phyloP scores from a whole-genome alignment of 1,140 invertebrate genomes.

The Scaptomyza graminum region DNA sequence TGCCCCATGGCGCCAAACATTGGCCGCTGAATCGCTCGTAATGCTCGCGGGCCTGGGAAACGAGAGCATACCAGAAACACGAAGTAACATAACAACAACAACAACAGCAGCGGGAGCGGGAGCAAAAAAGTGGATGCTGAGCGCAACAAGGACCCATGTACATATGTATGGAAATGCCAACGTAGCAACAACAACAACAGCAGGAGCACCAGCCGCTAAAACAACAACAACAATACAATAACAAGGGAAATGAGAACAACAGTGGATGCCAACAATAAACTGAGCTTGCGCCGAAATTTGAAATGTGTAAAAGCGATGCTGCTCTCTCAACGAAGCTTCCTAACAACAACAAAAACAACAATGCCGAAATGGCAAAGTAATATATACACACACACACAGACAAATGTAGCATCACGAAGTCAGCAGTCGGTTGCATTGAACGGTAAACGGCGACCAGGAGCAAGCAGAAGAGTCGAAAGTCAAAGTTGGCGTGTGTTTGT shows the following conservation, averaged over 20 bases:
- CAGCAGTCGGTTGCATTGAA: constrained; percentile 48
- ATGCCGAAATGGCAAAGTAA: constrained; percentile 58
- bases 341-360: constrained; percentile 34
- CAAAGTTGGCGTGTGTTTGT: constrained; percentile 31
- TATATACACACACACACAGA: constrained; percentile 30
- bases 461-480: constrained; percentile 49
- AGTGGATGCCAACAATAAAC: constrained; percentile 71
- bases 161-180: constrained; percentile 57
- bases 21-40: constrained; percentile 20
- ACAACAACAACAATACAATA: constrained; percentile 45
- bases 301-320: constrained; percentile 50
- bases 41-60: constrained; percentile 46
- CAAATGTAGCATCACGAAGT: constrained; percentile 39
- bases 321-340: constrained; percentile 43
- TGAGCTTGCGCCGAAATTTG: constrained; percentile 74
- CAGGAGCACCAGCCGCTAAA: constrained; percentile 40
- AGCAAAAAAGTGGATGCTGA: constrained; percentile 61
- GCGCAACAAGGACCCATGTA: constrained; percentile 70
- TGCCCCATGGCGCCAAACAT: constrained; percentile 51
- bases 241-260: constrained; percentile 26
- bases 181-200: constrained; percentile 51
- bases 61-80: constrained; percentile 26
- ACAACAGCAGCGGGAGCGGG: constrained; percentile 30
- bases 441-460: constrained; percentile 37
- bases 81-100: constrained; percentile 47